These are phyloP conservation scores for crab-eating macaque (Macaca fascicularis) DNA, from an alignment of 2,113 vertebrate species.

Conservation along the genomic window DNA sequence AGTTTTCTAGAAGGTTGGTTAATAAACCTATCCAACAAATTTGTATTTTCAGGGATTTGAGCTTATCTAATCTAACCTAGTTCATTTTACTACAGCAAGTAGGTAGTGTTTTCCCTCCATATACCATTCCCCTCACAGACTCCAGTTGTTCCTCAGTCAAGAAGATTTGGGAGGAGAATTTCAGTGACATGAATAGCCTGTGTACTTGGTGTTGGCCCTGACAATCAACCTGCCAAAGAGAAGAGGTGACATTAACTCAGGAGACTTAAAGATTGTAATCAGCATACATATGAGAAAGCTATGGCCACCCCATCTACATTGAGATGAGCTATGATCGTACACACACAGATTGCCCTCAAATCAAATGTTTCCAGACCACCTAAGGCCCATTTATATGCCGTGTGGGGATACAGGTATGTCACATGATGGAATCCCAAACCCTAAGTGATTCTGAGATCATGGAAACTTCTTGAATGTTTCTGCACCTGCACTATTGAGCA, in stretches of 20 bases:
- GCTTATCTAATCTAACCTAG: neutral
- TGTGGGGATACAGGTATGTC: neutral
- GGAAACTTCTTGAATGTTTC: no score
- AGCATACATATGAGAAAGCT: fast-evolving
- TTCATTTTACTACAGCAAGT: neutral
- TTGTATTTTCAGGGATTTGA: neutral
- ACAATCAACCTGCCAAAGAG: neutral
- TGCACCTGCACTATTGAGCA: fast-evolving
- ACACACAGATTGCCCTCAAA: neutral
- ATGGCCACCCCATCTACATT: neutral
- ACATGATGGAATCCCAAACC: neutral
- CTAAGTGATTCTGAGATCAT: neutral
- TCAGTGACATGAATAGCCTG: neutral
- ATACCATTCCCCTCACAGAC: neutral
- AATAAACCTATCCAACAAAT: neutral
- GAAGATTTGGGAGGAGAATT: neutral
- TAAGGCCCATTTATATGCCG: neutral
- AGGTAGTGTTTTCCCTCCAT: neutral
- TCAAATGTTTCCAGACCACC: neutral
- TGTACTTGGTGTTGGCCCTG: neutral
- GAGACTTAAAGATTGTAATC: no score
- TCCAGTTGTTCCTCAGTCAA: neutral
- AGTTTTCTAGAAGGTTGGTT: neutral
- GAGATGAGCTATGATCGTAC: neutral
- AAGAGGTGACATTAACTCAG: neutral